Evolutionary conservation across 2,113 vertebrate species (phyloP).

Genomic region (Apistogramma diplotaenia): DNA sequence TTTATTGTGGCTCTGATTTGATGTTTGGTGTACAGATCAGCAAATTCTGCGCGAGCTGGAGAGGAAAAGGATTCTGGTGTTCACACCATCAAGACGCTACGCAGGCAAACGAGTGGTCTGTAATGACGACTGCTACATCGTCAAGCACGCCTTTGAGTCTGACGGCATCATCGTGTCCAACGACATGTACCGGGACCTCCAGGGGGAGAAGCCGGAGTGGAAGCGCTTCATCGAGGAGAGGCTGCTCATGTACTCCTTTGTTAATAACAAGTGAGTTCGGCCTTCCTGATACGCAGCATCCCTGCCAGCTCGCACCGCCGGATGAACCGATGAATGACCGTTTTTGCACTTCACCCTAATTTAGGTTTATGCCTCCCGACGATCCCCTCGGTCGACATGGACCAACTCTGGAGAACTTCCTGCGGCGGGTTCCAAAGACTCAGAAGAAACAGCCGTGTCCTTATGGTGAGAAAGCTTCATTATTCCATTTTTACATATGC

Average conservation of each 20-base stretch:
- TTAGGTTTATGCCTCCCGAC: constrained; percentile 95
- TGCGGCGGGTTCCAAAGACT: constrained; percentile 83
- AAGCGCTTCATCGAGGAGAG: constrained; percentile 93
- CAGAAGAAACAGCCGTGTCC: constrained; percentile 86
- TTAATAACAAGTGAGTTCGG: constrained; percentile 88
- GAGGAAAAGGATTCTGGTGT: constrained; percentile 89
- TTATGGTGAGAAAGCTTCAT: constrained; percentile 81
- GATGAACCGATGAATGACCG: not conserved
- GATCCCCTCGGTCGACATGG: constrained; percentile 92
- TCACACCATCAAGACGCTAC: constrained; percentile 88
- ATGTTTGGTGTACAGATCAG: constrained; percentile 80
- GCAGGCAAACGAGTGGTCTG: constrained; percentile 91
- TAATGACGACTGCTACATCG: constrained; percentile 93
- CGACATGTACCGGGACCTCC: constrained; percentile 91
- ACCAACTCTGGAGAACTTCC: constrained; percentile 91
- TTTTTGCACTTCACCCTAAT: not conserved
- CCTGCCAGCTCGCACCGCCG: not conserved
- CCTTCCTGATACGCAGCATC: not conserved
- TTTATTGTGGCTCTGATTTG: not conserved
- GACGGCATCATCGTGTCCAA: constrained; percentile 93
- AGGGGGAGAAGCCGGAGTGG: constrained; percentile 87
- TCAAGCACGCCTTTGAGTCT: constrained; percentile 85
- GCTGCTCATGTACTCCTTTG: constrained; percentile 95
- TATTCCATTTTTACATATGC: not conserved
- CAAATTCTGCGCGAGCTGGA: constrained; percentile 90